Evolutionary conservation across 2,113 vertebrate species (phyloP).

Genomic region (Candoia aspera): DNA sequence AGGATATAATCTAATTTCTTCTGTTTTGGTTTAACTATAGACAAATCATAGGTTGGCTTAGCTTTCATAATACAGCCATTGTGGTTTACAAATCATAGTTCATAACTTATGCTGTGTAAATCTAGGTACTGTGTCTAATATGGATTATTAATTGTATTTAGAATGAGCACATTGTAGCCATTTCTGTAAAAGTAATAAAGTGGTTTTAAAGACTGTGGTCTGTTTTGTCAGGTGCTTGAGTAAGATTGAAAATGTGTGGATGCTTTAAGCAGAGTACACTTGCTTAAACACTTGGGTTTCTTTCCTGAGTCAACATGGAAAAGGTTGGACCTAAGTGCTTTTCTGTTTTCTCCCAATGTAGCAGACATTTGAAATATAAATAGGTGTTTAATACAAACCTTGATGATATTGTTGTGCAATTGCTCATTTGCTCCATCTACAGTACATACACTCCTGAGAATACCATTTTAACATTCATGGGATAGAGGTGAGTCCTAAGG

Average conservation of each 20-base stretch:
- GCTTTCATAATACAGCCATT: not conserved
- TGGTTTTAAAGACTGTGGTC: not conserved
- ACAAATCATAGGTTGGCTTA: not conserved
- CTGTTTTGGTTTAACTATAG: not conserved
- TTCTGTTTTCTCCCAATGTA: not conserved
- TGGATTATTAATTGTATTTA: not conserved
- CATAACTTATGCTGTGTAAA: not conserved
- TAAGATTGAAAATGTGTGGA: not conserved
- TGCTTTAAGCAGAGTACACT: not conserved
- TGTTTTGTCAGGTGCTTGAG: not conserved
- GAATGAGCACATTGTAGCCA: not conserved
- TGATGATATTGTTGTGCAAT: not conserved
- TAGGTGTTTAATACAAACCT: not conserved
- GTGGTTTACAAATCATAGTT: not conserved
- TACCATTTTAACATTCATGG: not conserved
- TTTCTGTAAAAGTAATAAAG: not conserved
- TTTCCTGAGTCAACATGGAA: not conserved
- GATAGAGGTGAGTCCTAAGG: not conserved
- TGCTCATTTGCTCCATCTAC: not conserved
- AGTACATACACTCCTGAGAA: not conserved
- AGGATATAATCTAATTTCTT: not conserved
- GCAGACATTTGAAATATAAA: not conserved
- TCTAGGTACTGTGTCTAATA: not conserved
- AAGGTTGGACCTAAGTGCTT: not conserved
- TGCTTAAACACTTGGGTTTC: no score